Evolutionary conservation across 1,140 invertebrate species (phyloP), one percentile per base, ranked within the genome.

Genomic region (Zaprionus camerounensis): DNA sequence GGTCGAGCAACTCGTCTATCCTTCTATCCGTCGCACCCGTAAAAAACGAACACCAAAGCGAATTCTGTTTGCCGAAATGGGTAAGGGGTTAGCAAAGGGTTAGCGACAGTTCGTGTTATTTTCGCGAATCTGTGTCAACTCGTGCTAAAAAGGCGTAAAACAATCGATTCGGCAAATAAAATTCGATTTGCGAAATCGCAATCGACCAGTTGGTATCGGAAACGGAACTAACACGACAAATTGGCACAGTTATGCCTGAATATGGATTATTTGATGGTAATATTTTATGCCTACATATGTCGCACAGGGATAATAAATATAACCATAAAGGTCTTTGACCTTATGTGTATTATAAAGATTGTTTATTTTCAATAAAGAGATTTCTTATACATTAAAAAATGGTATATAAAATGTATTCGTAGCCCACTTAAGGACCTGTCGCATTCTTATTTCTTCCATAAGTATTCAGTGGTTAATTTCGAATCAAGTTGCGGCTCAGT

Each of bases 81-180:
- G 51, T 80, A 76, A 86, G 59, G 24, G 41, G 41, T 7, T 4
- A 53, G 17, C 26, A 70, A 87, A 78, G 84, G 83, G 83, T 83
- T 88, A 51, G 46, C 26, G 44, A 26, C 31, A 53, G n/a, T 31
- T 65, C 41, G 31, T 34, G 31, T 34, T 53, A 46, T 76, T 61
- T 66, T 64, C 5, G 46, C 15, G 71, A 82, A 87, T 76, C 71
- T 81, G 74, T 87, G 85, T 76, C 78, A 79, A 86, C 78, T 64
- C 17, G 69, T 68, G 75, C 75, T 88, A 90, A 85, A 90, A 85
- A 91, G 85, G 86, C 85, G 85, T 90, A 72, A 88, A 88, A 91
- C 82, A 90, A 91, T 91, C 81, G 76, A 84, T 82, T 80, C 72
- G 64, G 67, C 85, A 88, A 88, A 88, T 88, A 88, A 88, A 85